These are phyloP conservation scores for Pristionchus maxplancki DNA, from an alignment of 2,888 invertebrate species.

Conservation along the genomic window DNA sequence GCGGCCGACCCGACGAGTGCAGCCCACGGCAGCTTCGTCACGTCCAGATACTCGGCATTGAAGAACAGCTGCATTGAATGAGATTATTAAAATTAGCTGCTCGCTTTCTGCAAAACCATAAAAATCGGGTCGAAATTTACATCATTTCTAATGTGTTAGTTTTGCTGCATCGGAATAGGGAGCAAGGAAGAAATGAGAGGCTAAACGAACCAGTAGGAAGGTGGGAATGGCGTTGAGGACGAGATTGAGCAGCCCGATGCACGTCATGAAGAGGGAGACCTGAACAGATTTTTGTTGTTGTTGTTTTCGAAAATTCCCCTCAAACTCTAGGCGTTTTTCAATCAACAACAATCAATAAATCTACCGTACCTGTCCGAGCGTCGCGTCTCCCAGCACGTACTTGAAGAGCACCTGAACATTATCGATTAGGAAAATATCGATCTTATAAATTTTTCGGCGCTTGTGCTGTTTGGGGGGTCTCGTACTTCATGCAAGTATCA, in stretches of 20 bases:
- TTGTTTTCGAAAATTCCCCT: neutral
- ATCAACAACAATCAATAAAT: constrained; percentile 11
- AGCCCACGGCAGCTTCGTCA: constrained; percentile 91
- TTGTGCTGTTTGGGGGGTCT: too few species aligned
- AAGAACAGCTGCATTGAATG: neutral
- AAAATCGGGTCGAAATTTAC: neutral
- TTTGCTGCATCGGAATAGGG: neutral
- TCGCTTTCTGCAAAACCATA: too few species aligned
- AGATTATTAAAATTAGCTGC: too few species aligned
- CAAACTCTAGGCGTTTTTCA: too few species aligned
- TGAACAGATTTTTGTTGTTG: constrained; percentile 80
- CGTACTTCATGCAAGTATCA: too few species aligned
- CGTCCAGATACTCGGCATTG: constrained; percentile 85
- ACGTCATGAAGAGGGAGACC: constrained; percentile 92
- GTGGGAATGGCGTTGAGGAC: constrained; percentile 81
- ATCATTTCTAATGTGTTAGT: neutral
- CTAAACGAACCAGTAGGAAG: neutral
- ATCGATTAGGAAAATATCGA: neutral
- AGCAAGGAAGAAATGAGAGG: neutral
- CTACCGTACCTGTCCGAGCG: constrained; percentile 86
- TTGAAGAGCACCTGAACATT: constrained; percentile 89
- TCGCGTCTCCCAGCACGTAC: constrained; percentile 93
- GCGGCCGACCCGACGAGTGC: constrained; percentile 86
- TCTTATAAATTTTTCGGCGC: too few species aligned
- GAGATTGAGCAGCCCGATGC: constrained; percentile 91